These are phyloP conservation scores for Phacellophora camtschatica DNA, from an alignment of 30 jellyfish, hydroid and myxozoan species.

Conservation along the genomic window DNA sequence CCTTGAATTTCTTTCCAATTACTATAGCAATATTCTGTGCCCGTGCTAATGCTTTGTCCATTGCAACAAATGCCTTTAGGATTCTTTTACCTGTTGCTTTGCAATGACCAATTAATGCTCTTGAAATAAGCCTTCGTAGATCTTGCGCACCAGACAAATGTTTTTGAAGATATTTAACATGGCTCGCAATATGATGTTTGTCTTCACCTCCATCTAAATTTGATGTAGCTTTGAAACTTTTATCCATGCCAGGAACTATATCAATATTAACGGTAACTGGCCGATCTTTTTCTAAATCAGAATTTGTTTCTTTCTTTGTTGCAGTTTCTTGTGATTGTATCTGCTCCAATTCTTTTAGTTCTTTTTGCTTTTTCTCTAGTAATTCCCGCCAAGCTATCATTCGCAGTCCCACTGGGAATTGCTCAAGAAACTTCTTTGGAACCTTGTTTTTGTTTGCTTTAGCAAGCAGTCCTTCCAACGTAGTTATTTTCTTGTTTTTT, in stretches of 20 bases:
- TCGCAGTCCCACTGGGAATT: constrained; percentile 92
- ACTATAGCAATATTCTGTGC: constrained; percentile 98
- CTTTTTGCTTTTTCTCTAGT: constrained; percentile 74
- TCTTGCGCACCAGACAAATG: constrained; percentile 89
- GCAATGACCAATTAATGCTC: constrained; percentile 96
- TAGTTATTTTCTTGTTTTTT: constrained; percentile 57
- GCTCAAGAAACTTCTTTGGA: constrained; percentile 83
- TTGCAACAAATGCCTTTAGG: constrained; percentile 91
- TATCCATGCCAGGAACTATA: constrained; percentile 58
- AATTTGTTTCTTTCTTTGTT: background rate
- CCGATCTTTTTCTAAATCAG: constrained; percentile 32
- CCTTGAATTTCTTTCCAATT: constrained; percentile 91
- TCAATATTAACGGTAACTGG: constrained; percentile 88
- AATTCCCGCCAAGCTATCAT: constrained; percentile 99
- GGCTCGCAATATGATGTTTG: constrained; percentile 52
- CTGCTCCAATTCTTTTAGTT: constrained; percentile 68
- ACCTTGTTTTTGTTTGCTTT: constrained; percentile 80
- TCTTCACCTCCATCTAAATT: background rate
- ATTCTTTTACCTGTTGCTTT: constrained; percentile 95
- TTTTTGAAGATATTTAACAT: constrained; percentile 75
- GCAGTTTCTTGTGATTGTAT: background rate
- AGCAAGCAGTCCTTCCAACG: constrained; percentile 59
- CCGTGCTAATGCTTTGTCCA: constrained; percentile 95
- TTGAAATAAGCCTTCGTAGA: constrained; percentile 85
- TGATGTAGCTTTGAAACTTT: background rate